A percentile compares a stretch with the other conserved stretches of the same genome.
Evolutionary conservation across 2,888 invertebrate species (phyloP).

Genomic region (Nemurella pictetii): DNA sequence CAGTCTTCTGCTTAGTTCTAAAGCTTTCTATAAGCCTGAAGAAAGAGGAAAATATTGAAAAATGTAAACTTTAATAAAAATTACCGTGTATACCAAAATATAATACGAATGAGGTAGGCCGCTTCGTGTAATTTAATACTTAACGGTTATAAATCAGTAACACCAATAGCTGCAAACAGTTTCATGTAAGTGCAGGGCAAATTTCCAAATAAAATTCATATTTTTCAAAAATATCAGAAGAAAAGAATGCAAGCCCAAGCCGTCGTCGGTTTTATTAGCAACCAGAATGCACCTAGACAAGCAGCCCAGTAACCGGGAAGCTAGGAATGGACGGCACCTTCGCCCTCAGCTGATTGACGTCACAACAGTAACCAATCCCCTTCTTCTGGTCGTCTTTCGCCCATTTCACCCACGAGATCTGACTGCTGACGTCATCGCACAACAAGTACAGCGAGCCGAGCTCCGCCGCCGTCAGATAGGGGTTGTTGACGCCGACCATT

Average conservation of each 20-base stretch:
- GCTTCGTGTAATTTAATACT: no score
- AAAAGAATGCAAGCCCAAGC: not conserved
- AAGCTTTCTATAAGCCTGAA: no score
- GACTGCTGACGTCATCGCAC: constrained; percentile 56
- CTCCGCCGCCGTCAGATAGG: constrained; percentile 50
- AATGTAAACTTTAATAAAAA: no score
- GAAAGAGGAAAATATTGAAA: no score
- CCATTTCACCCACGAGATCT: constrained; percentile 61
- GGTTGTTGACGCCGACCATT: constrained; percentile 66
- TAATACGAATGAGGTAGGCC: no score
- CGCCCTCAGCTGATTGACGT: constrained; percentile 58
- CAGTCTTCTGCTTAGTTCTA: no score
- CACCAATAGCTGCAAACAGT: no score
- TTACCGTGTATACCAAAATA: no score
- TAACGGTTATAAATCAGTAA: no score
- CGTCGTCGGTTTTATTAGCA: not conserved
- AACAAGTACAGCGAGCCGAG: constrained; percentile 50
- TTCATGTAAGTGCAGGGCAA: no score
- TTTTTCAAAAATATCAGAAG: not conserved
- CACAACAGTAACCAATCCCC: constrained; percentile 67
- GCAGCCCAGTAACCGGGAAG: constrained; percentile 55
- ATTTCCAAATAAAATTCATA: not conserved
- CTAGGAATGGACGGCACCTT: constrained; percentile 59
- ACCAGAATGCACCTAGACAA: constrained; percentile 36
- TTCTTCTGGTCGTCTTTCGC: constrained; percentile 55